Evolutionary conservation across 2,113 vertebrate genomes (phyloP).

Genomic region (Pitta sordida): DNA sequence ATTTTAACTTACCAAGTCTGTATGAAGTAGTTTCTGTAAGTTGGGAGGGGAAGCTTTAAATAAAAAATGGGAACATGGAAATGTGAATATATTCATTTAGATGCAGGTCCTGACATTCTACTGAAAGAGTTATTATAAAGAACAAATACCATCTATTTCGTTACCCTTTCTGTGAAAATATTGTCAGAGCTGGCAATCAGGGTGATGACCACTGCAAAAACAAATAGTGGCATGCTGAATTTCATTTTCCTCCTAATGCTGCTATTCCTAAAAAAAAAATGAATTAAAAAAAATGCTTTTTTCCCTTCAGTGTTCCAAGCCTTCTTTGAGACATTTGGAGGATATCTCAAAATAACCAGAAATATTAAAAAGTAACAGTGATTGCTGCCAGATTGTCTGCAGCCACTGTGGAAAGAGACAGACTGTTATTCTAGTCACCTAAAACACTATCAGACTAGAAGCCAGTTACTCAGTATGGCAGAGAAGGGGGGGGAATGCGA

Average conservation of each 20-base stretch:
- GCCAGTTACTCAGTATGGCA: conserved; percentile 55
- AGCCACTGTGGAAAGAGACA: conserved; percentile 65
- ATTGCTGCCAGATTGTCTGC: conserved; percentile 67
- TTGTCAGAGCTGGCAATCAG: conserved; percentile 60
- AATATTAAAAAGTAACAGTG: conserved; percentile 69
- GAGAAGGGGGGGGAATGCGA: neutral
- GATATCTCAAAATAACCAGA: conserved; percentile 68
- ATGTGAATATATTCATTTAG: conserved; percentile 39
- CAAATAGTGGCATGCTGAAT: conserved; percentile 52
- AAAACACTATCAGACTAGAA: conserved; percentile 61
- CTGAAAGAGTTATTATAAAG: conserved; percentile 51
- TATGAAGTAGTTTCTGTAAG: conserved; percentile 44
- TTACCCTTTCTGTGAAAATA: conserved; percentile 66
- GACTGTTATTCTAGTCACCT: conserved; percentile 67
- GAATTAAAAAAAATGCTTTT: neutral
- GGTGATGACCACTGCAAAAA: conserved; percentile 58
- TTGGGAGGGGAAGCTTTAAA: conserved; percentile 50
- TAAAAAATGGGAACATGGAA: conserved; percentile 54
- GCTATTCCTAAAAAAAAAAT: neutral
- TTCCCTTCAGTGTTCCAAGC: conserved; percentile 50
- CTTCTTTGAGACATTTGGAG: conserved; percentile 63
- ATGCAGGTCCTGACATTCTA: conserved; percentile 28
- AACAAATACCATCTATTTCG: conserved; percentile 58
- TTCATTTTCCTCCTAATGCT: conserved; percentile 45
- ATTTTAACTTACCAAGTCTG: conserved; percentile 36